These are phyloP conservation scores for Alloplasta piceator DNA, from an alignment of 2,888 invertebrate genomes.

Conservation along the genomic window DNA sequence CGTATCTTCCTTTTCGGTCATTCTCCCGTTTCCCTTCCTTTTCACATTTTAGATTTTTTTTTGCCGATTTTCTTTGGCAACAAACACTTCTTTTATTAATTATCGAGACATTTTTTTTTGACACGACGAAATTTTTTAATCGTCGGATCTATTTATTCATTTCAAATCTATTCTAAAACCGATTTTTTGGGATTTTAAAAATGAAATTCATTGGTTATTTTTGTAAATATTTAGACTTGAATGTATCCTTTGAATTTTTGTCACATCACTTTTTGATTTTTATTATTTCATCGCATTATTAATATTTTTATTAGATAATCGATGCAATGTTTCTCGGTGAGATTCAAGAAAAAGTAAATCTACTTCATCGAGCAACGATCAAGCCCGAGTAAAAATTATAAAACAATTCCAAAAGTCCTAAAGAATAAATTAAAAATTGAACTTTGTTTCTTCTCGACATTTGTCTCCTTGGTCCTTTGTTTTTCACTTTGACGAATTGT, in stretches of 20 bases:
- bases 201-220: not conserved
- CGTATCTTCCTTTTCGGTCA: conserved; percentile 5
- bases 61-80: not conserved
- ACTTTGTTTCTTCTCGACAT: conserved; percentile 45
- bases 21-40: not conserved
- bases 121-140: not conserved
- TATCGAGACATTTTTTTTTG: not conserved
- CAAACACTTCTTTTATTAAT: not conserved
- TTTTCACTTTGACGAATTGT: not conserved
- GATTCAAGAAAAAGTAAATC: not conserved
- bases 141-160: not conserved
- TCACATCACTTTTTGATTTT: not conserved
- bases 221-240: not conserved
- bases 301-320: too few relatives aligned
- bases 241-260: not conserved
- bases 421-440: conserved; percentile 22
- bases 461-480: conserved; percentile 1
- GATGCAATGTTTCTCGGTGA: too few relatives aligned
- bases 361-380: not conserved
- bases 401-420: conserved; percentile 40
- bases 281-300: not conserved
- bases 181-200: not conserved
- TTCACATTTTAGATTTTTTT: not conserved
- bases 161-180: not conserved
- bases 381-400: conserved; percentile 22